Percentiles rank a stretch among this genome's conserved stretches.
Conservation (phyloP, 2,797 vertebrate genomes). For the Peromyscus melanophrys region DNA sequence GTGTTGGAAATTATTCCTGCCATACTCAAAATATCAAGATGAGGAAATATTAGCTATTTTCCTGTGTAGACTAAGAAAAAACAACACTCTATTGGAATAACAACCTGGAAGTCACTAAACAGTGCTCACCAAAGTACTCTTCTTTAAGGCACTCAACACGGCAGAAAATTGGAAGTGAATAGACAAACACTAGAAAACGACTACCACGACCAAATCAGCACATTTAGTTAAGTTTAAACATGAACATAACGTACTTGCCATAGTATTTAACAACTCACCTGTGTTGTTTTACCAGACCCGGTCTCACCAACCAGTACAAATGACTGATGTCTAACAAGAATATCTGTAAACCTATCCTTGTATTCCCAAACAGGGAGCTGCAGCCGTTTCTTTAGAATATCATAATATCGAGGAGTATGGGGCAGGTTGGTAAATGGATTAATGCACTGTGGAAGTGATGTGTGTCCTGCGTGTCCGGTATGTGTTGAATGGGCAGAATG, state of each 20-base stretch:
- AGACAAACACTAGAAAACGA: not conserved
- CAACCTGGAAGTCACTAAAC: slow-evolving; percentile 37
- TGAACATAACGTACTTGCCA: not conserved
- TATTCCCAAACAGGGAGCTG: slow-evolving; percentile 98
- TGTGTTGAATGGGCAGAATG: slow-evolving; percentile 84
- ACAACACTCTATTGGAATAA: not conserved
- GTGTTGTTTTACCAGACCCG: slow-evolving; percentile 98
- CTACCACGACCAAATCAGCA: not conserved
- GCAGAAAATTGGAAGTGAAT: not conserved
- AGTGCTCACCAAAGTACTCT: slow-evolving; percentile 26
- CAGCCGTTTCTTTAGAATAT: slow-evolving; percentile 97
- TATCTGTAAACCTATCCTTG: slow-evolving; percentile 96
- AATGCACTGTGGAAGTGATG: slow-evolving; percentile 94
- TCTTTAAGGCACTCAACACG: not conserved
- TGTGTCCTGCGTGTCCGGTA: slow-evolving; percentile 82
- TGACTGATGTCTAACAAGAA: slow-evolving; percentile 95
- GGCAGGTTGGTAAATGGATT: slow-evolving; percentile 98
- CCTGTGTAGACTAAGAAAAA: not conserved
- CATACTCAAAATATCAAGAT: not conserved
- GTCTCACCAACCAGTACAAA: slow-evolving; percentile 98
- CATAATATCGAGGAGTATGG: slow-evolving; percentile 97
- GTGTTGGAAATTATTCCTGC: not conserved
- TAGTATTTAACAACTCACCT: slow-evolving; percentile 90
- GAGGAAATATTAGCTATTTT: not conserved
- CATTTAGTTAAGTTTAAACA: slow-evolving; percentile 42